Evolutionary conservation across 1,140 invertebrate species (phyloP).

Genomic region (Mamestra configurata): DNA sequence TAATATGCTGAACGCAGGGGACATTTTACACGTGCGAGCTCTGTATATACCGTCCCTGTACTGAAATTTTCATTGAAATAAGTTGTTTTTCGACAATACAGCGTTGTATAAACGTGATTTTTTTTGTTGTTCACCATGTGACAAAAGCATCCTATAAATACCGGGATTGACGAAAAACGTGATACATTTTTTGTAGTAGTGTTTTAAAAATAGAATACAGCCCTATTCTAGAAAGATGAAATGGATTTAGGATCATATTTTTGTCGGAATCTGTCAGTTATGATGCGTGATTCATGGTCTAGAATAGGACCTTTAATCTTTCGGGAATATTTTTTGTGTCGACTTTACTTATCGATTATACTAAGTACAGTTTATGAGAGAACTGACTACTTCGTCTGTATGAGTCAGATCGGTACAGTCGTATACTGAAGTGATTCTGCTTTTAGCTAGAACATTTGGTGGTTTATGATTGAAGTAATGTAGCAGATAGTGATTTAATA

Average conservation of each 20-base stretch:
- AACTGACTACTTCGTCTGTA: background rate
- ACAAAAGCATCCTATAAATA: background rate
- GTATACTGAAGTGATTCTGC: constrained; percentile 39
- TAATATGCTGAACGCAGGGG: constrained; percentile 9
- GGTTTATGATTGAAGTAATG: constrained; percentile 36
- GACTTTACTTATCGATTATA: background rate
- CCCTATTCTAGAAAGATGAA: background rate
- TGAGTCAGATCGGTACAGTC: constrained; percentile 27
- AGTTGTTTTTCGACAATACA: background rate
- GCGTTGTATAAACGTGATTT: background rate
- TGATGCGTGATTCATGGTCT: background rate
- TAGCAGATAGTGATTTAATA: constrained; percentile 42
- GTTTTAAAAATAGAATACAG: constrained; percentile 16
- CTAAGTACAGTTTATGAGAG: background rate
- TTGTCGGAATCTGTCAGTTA: no score
- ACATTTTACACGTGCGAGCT: constrained; percentile 10
- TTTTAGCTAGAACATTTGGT: constrained; percentile 37
- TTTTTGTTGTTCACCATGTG: background rate
- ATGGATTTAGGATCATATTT: background rate
- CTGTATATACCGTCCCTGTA: background rate
- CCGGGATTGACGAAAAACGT: background rate
- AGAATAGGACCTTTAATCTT: background rate
- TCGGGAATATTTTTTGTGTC: background rate
- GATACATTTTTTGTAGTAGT: background rate
- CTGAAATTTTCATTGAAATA: background rate